Conservation (phyloP, 1,140 invertebrate species). For the Uloborus diversus region DNA sequence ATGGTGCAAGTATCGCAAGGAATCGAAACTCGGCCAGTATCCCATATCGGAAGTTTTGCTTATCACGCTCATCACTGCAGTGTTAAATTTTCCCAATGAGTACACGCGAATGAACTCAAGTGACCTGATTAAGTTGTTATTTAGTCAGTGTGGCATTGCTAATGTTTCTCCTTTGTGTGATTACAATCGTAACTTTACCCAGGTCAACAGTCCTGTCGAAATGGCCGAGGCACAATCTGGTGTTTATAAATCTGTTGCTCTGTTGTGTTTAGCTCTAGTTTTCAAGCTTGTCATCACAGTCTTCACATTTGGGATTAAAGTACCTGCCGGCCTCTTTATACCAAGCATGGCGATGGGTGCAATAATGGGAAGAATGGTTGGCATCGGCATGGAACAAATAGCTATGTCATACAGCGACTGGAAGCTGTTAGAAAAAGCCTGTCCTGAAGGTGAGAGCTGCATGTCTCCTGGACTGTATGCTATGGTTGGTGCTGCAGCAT, state of each 20-base stretch:
- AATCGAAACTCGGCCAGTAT: constrained; percentile 94
- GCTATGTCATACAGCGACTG: constrained; percentile 86
- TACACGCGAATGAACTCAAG: constrained; percentile 98
- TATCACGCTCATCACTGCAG: constrained; percentile 89
- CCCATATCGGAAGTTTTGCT: constrained; percentile 94
- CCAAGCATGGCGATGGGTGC: constrained; percentile 89
- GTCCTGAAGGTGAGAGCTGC: constrained; percentile 90
- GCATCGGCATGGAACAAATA: constrained; percentile 94
- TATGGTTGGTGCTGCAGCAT: constrained; percentile 98
- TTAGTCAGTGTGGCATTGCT: constrained; percentile 95
- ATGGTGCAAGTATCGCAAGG: constrained; percentile 96
- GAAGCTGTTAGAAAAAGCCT: constrained; percentile 92
- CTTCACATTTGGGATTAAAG: constrained; percentile 99
- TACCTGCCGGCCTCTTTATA: constrained; percentile 88
- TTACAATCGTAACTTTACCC: constrained; percentile 88
- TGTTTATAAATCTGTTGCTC: constrained; percentile 88
- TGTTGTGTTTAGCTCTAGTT: constrained; percentile 88
- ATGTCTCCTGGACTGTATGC: constrained; percentile 99
- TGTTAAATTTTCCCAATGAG: constrained; percentile 95
- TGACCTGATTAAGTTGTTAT: constrained; percentile 93
- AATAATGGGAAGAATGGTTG: constrained; percentile 96
- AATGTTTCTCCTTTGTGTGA: constrained; percentile 90
- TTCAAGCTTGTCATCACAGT: constrained; percentile 93
- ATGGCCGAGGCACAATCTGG: constrained; percentile 82
- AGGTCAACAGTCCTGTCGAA: constrained; percentile 73